Conservation (phyloP, 2,888 invertebrate species). For the Leptinotarsa tumamoca region DNA sequence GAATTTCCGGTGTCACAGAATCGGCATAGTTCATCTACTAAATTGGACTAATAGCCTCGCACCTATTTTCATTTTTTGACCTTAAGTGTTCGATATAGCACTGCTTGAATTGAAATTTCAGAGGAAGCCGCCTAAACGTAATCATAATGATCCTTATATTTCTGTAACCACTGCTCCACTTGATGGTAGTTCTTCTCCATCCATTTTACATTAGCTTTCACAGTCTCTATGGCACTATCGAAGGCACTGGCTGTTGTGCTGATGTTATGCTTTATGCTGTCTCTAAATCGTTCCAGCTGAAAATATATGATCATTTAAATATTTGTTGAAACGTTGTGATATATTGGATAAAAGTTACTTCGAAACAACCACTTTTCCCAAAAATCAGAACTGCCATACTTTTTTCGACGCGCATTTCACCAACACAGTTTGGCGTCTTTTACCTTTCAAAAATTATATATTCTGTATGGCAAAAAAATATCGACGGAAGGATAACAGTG, state of each 20-base stretch:
- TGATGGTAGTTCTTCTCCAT: conserved; percentile 68
- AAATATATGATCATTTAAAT: conserved; percentile 31
- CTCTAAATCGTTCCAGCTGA: conserved; percentile 64
- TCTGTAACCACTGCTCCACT: conserved; percentile 61
- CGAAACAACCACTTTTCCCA: too few species aligned
- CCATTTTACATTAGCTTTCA: conserved; percentile 71
- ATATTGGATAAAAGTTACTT: too few species aligned
- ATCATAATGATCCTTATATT: conserved; percentile 54
- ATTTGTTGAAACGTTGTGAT: not conserved
- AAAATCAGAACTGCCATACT: too few species aligned
- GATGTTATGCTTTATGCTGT: conserved; percentile 64
- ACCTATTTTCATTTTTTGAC: too few species aligned
- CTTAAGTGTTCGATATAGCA: not conserved
- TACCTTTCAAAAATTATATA: too few species aligned
- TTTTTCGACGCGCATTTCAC: too few species aligned
- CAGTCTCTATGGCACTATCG: conserved; percentile 69
- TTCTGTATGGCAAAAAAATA: too few species aligned
- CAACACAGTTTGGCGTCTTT: too few species aligned
- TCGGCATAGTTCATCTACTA: too few species aligned
- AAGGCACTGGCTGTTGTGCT: conserved; percentile 69
- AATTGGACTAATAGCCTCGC: too few species aligned
- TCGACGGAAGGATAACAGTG: too few species aligned
- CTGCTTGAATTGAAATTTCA: not conserved
- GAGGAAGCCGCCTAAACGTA: conserved; percentile 14
- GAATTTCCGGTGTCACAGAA: too few species aligned